phyloP scores from a whole-genome alignment of 1,140 invertebrate species.

The Drosophila azteca region DNA sequence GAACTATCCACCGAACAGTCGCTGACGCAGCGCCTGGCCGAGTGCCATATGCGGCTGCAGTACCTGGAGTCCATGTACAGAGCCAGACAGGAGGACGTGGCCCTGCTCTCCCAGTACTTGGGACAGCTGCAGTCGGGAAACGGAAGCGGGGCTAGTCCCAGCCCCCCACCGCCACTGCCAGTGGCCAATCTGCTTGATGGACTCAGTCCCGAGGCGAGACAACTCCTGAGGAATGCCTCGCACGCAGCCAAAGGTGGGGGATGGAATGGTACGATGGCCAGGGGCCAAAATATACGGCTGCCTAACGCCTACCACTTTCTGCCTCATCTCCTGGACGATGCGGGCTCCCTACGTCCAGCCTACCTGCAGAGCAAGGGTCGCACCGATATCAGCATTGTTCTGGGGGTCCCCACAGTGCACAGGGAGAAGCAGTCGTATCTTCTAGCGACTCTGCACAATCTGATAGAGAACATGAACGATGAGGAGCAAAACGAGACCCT shows the following conservation, averaged over 20 bases:
- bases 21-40: slow-evolving; percentile 88
- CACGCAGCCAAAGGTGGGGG: slow-evolving; percentile 33
- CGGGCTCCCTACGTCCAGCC: slow-evolving; percentile 90
- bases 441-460: slow-evolving; percentile 93
- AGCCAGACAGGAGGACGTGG: slow-evolving; percentile 88
- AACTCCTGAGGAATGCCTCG: slow-evolving; percentile 84
- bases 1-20: slow-evolving; percentile 87
- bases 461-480: slow-evolving; percentile 91
- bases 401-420: slow-evolving; percentile 95
- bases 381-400: slow-evolving; percentile 90
- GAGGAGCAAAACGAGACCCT: slow-evolving; percentile 91
- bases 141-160: slow-evolving; percentile 20
- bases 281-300: slow-evolving; percentile 85
- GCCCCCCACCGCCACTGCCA: slow-evolving; percentile 38
- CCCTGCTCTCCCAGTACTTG: slow-evolving; percentile 87
- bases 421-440: slow-evolving; percentile 95
- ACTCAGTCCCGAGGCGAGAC: slow-evolving; percentile 84
- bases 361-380: slow-evolving; percentile 91
- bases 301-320: slow-evolving; percentile 94
- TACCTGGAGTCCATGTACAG: slow-evolving; percentile 89
- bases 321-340: slow-evolving; percentile 93
- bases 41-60: slow-evolving; percentile 88
- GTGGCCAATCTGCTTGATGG: slow-evolving; percentile 78
- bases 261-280: slow-evolving; percentile 45
- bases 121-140: slow-evolving; percentile 74